Evolutionary conservation across 2,797 vertebrate species (phyloP).

Genomic region (Limosa lapponica): DNA sequence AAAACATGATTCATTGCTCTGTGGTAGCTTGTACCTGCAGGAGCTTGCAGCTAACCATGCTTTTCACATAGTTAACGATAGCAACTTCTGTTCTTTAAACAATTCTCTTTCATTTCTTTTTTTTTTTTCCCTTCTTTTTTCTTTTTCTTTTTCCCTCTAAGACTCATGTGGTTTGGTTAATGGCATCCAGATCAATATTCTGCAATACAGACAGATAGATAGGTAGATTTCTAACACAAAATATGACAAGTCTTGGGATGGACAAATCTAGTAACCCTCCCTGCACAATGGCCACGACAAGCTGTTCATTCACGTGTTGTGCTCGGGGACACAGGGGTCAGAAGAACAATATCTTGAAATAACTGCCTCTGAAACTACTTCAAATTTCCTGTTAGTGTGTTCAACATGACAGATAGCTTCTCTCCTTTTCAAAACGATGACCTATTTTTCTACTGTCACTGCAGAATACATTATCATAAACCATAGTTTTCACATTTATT

Average conservation of each 20-base stretch:
- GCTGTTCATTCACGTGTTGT: background rate
- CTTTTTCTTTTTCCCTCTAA: background rate
- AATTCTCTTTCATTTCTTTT: fast-evolving
- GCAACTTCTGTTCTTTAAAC: background rate
- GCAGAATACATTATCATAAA: slow-evolving; percentile 58
- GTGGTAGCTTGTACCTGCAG: background rate
- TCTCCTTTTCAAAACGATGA: slow-evolving; percentile 43
- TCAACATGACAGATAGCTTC: slow-evolving; percentile 39
- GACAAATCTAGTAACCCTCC: background rate
- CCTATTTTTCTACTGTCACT: slow-evolving; percentile 65
- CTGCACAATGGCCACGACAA: background rate
- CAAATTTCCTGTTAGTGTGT: background rate
- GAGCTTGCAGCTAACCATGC: background rate
- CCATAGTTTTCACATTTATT: slow-evolving; percentile 46
- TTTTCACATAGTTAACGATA: background rate
- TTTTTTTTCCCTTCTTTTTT: fast-evolving
- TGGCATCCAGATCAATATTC: background rate
- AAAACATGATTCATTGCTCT: background rate
- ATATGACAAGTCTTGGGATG: background rate
- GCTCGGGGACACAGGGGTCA: fast-evolving
- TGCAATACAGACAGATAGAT: background rate
- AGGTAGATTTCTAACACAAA: background rate
- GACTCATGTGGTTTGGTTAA: background rate
- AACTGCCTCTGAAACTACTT: background rate
- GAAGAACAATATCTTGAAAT: background rate